A percentile compares a stretch with the other conserved stretches of the same genome.
Evolutionary conservation across 2,888 invertebrate genomes (phyloP).

Genomic region (Cephus rjabovi): DNA sequence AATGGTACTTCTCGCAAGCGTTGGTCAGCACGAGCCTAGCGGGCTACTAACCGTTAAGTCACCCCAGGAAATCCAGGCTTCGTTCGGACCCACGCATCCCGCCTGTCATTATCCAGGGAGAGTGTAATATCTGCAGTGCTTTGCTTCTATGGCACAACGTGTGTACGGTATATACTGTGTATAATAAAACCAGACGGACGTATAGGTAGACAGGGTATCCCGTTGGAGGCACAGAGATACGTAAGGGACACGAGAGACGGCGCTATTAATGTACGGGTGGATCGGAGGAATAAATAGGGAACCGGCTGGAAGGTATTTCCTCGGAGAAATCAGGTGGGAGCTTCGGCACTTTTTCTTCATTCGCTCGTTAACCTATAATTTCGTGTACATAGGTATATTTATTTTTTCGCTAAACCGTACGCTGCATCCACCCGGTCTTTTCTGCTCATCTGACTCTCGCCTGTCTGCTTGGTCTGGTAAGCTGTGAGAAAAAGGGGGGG

Average conservation of each 20-base stretch:
- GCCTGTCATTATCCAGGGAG: neutral
- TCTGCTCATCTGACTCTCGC: too few species aligned
- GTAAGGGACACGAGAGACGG: neutral
- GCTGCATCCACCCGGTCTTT: neutral
- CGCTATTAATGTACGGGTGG: neutral
- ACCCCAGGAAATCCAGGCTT: conserved; percentile 15
- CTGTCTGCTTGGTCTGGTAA: neutral
- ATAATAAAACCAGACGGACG: neutral
- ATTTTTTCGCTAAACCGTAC: neutral
- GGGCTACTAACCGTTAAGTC: conserved; percentile 32
- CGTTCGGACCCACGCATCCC: neutral
- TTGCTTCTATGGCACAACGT: neutral
- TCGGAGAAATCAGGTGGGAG: neutral
- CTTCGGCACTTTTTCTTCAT: neutral
- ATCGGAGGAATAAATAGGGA: neutral
- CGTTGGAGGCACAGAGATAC: neutral
- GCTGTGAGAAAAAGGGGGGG: neutral
- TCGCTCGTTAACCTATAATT: neutral
- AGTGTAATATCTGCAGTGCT: neutral
- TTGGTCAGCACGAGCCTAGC: conserved; percentile 16
- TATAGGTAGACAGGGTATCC: neutral
- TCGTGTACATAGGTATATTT: neutral
- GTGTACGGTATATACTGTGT: neutral
- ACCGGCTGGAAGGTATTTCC: neutral
- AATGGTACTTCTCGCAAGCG: conserved; percentile 16